Base-by-base conservation (phyloP, 2,113 vertebrate species). In the Percopsis transmontana region DNA sequence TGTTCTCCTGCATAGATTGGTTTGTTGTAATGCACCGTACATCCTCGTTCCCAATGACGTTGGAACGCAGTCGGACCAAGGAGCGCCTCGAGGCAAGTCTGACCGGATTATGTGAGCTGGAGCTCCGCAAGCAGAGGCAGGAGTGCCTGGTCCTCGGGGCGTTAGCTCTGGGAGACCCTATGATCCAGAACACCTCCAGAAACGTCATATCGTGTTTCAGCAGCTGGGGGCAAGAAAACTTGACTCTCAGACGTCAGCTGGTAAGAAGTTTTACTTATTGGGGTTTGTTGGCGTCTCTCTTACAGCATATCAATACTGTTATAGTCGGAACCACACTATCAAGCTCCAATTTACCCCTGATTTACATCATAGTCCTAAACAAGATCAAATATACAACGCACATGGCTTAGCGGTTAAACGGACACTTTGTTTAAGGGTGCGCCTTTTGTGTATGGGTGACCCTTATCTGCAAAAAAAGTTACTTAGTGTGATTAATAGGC, bases 161-260 rank as follows among this genome's bases (percentile, higher is more conserved):
- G 15, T 80, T 93, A 83, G 81, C 85, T 20, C 77, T 91, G 19
- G 89, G 81, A 21, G 84, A 90, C 54, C 79, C 66, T 0, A 60
- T 62, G 73, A 45, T 65, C 55, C 81, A 66, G 58, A 76, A 76
- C 68, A n/a, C 67, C 56, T 58, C 70, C 61, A 78, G 79, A 63
- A 84, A 74, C 51, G 83, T 84, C 48, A 72, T 86, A 74, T 65
- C 70, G 24, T 84, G 80, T 47, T 87, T 87, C 88, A 87, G 82
- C 84, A 87, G 83, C 85, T 86, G 90, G 85, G 89, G 84, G 0
- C 87, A 91, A 66, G 91, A 92, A 56, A 90, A 91, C 81, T 69
- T 91, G 80, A 91, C 90, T 67, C 85, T 91, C 62, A 88, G 89
- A 86, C 89, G 90, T 39, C 90, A 93, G 82, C 88, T 92, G 91